These are phyloP conservation scores for Manis javanica DNA, from an alignment of 2,797 vertebrate species.

Conservation along the genomic window DNA sequence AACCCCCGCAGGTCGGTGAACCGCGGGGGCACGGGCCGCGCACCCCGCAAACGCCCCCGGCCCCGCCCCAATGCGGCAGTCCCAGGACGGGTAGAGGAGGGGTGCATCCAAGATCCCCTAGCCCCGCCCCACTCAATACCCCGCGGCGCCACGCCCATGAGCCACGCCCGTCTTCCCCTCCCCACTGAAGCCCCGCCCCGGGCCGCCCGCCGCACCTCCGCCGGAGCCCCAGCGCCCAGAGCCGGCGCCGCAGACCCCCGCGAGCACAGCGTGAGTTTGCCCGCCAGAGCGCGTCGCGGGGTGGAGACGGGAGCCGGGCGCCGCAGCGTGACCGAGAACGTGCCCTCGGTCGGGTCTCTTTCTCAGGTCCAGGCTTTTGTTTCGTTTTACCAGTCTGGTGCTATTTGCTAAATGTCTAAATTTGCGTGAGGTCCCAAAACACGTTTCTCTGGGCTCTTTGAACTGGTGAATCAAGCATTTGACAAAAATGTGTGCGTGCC, in stretches of 20 bases:
- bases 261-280: background rate
- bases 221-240: rapidly evolving
- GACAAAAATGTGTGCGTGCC: background rate
- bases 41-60: rapidly evolving
- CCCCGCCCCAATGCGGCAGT: background rate
- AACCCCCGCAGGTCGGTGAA: rapidly evolving
- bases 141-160: background rate
- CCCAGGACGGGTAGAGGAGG: too few relatives aligned
- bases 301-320: background rate
- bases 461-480: background rate
- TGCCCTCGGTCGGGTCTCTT: background rate
- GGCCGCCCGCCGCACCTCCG: rapidly evolving
- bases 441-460: background rate
- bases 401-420: background rate
- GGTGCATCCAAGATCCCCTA: too few relatives aligned
- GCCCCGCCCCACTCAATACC: too few relatives aligned
- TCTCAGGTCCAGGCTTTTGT: background rate
- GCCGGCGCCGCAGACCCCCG: rapidly evolving
- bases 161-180: background rate
- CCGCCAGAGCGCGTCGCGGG: rapidly evolving
- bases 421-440: background rate
- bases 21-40: background rate
- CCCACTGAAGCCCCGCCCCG: rapidly evolving
- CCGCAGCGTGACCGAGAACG: background rate
- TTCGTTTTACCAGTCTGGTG: background rate